Evolutionary conservation across 1,140 invertebrate genomes (phyloP).

Genomic region (Pseudobourletiella spinata): DNA sequence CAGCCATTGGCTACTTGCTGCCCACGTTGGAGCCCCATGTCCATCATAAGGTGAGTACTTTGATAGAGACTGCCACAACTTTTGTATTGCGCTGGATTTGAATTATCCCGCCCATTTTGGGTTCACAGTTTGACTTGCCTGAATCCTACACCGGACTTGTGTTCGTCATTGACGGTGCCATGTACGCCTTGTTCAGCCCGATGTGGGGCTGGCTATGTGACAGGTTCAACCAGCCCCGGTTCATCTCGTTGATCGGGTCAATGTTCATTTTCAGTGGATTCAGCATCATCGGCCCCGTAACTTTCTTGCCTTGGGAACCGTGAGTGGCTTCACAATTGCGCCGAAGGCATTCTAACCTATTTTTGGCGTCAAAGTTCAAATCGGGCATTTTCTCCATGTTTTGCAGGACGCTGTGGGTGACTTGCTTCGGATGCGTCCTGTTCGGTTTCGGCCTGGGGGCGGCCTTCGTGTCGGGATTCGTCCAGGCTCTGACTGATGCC

Average conservation of each 20-base stretch:
- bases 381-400: too few relatives aligned
- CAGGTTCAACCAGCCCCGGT: constrained; percentile 51
- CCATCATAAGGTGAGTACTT: background rate
- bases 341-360: too few relatives aligned
- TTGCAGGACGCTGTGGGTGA: constrained; percentile 56
- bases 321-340: background rate
- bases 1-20: constrained; percentile 70
- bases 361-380: too few relatives aligned
- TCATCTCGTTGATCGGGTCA: constrained; percentile 57
- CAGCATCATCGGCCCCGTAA: constrained; percentile 61
- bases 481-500: constrained; percentile 63
- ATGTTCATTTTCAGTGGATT: constrained; percentile 57
- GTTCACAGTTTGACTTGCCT: constrained; percentile 51
- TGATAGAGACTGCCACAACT: too few relatives aligned
- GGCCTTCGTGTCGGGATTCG: constrained; percentile 68
- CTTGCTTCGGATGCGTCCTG: constrained; percentile 57
- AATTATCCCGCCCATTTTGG: too few relatives aligned
- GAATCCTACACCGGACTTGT: constrained; percentile 68
- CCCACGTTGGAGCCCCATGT: constrained; percentile 74
- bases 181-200: constrained; percentile 71
- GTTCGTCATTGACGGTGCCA: constrained; percentile 79
- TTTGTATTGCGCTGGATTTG: too few relatives aligned
- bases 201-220: constrained; percentile 73
- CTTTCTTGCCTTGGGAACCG: constrained; percentile 54
- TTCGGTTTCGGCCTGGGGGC: constrained; percentile 74